phyloP scores from a whole-genome alignment of 2,113 vertebrate species.

The Phrynosoma platyrhinos region DNA sequence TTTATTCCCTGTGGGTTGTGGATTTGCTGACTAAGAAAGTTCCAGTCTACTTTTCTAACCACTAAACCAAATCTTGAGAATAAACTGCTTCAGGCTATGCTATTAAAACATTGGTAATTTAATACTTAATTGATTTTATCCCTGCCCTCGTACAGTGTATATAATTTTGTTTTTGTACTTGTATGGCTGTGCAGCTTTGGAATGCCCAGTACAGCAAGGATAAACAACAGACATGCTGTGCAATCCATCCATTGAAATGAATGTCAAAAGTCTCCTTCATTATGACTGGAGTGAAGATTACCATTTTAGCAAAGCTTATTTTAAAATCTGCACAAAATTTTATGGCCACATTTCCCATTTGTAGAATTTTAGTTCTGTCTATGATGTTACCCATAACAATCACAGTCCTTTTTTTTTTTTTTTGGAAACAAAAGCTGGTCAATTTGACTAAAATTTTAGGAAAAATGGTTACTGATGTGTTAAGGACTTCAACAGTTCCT shows the following conservation, averaged over 20 bases:
- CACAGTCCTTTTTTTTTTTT: not conserved
- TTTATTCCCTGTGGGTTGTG: constrained; percentile 76
- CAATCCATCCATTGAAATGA: not conserved
- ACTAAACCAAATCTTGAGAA: constrained; percentile 64
- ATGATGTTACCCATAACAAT: not conserved
- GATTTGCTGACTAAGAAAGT: constrained; percentile 82
- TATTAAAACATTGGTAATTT: rapidly evolving
- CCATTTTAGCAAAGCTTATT: not conserved
- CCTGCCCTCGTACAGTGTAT: rapidly evolving
- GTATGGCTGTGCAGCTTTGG: not conserved
- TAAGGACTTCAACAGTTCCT: not conserved
- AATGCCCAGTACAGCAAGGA: not conserved
- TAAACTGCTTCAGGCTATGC: constrained; percentile 15
- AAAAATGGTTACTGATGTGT: not conserved
- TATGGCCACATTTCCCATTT: not conserved
- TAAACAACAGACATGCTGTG: not conserved
- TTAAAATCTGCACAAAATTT: not conserved
- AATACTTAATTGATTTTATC: not conserved
- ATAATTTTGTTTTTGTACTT: not conserved
- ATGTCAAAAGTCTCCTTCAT: not conserved
- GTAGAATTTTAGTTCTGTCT: not conserved
- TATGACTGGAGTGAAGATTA: not conserved
- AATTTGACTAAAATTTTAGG: not conserved
- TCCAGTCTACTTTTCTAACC: constrained; percentile 71
- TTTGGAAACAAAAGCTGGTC: not conserved